Conservation (phyloP, 2,888 invertebrate species). For the Galerucella pusilla region DNA sequence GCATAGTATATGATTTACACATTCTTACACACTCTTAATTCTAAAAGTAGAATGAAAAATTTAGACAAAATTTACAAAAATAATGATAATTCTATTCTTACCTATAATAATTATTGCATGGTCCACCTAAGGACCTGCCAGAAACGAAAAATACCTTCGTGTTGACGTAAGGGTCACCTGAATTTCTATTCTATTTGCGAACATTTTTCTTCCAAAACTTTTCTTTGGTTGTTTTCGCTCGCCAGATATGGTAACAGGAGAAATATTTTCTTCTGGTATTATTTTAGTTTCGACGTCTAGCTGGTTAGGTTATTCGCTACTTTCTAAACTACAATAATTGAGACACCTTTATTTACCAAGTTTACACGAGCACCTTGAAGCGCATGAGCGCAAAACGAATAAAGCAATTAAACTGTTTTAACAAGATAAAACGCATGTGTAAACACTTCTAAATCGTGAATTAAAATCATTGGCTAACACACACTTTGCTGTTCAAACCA, state of each 20-base stretch:
- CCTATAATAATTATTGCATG: neutral
- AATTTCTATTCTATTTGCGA: slow-evolving; percentile 4
- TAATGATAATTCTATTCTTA: neutral
- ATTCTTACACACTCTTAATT: slow-evolving; percentile 45
- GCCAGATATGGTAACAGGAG: neutral
- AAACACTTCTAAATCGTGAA: too few species aligned
- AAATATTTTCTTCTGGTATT: too few species aligned
- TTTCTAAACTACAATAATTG: too few species aligned
- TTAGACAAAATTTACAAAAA: neutral
- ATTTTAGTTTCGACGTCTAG: too few species aligned
- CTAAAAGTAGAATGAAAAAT: neutral
- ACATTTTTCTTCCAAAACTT: neutral
- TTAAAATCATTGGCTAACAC: too few species aligned
- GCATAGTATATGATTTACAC: slow-evolving; percentile 43
- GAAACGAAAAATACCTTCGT: neutral
- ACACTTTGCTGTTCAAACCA: too few species aligned
- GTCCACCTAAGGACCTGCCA: neutral
- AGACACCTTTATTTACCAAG: too few species aligned
- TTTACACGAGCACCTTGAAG: too few species aligned
- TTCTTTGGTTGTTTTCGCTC: neutral
- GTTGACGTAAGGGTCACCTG: neutral
- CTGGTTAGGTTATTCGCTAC: too few species aligned
- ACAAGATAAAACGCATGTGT: too few species aligned
- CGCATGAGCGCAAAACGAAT: too few species aligned
- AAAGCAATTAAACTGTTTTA: too few species aligned